These are phyloP conservation scores for Cylas formicarius DNA, from an alignment of 1,140 invertebrate genomes.

Conservation along the genomic window DNA sequence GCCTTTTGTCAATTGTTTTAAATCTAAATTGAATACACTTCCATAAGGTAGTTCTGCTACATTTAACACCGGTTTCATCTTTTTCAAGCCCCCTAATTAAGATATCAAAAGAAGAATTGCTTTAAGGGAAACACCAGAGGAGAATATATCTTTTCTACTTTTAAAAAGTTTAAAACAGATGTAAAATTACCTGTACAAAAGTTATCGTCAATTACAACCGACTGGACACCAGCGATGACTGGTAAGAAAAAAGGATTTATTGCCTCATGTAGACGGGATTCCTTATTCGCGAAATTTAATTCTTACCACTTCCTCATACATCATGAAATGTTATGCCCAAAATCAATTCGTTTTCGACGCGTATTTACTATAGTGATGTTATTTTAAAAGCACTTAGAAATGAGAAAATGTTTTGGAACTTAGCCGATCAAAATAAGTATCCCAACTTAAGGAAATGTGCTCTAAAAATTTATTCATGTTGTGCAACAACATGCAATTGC, in stretches of 20 bases:
- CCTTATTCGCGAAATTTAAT: slow-evolving; percentile 22
- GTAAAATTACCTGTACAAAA: slow-evolving; percentile 18
- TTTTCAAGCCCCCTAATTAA: too few relatives aligned
- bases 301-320: slow-evolving; percentile 24
- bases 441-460: too few relatives aligned
- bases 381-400: too few relatives aligned
- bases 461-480: too few relatives aligned
- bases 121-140: slow-evolving; percentile 3
- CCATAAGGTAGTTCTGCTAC: too few relatives aligned
- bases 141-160: slow-evolving; percentile 4
- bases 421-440: too few relatives aligned
- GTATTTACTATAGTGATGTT: slow-evolving; percentile 15
- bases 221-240: slow-evolving; percentile 16
- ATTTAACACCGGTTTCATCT: too few relatives aligned
- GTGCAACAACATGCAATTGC: too few relatives aligned
- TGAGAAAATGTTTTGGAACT: too few relatives aligned
- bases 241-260: slow-evolving; percentile 23
- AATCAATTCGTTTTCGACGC: slow-evolving; percentile 18
- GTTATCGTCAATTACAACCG: slow-evolving; percentile 21
- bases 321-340: slow-evolving; percentile 20
- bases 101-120: too few relatives aligned
- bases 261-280: slow-evolving; percentile 18
- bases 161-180: slow-evolving; percentile 16
- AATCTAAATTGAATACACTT: too few relatives aligned
- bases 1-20: too few relatives aligned